Conservation (phyloP, 2,888 invertebrate genomes). For the Epinotia ramella region DNA sequence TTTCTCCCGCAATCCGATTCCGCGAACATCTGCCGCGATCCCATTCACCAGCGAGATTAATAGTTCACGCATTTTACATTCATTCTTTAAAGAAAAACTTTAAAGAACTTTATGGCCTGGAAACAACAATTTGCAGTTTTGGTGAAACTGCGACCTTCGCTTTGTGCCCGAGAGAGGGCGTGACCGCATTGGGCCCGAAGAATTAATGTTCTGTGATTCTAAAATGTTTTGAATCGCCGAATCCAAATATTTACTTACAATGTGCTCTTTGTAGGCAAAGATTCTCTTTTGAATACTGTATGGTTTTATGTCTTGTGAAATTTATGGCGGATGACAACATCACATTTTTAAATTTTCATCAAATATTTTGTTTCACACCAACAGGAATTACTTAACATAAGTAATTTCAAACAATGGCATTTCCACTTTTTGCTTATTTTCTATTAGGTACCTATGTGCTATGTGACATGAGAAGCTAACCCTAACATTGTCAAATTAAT, state of each 20-base stretch:
- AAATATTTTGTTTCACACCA: not conserved
- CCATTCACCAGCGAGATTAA: slow-evolving; percentile 77
- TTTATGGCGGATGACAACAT: slow-evolving; percentile 12
- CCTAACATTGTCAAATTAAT: no score
- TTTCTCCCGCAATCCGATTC: slow-evolving; percentile 56
- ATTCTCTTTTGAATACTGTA: slow-evolving; percentile 12
- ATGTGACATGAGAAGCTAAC: no score
- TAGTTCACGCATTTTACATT: slow-evolving; percentile 60
- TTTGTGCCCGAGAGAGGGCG: slow-evolving; percentile 76
- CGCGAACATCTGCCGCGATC: slow-evolving; percentile 58
- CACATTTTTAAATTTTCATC: not conserved
- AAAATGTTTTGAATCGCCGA: slow-evolving; percentile 74
- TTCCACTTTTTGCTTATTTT: no score
- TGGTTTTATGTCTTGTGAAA: slow-evolving; percentile 16
- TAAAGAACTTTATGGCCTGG: slow-evolving; percentile 80
- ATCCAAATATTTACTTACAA: slow-evolving; percentile 83
- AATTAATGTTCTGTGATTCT: slow-evolving; percentile 55
- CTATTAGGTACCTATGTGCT: no score
- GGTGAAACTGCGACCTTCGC: slow-evolving; percentile 62
- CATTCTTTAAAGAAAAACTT: slow-evolving; percentile 68
- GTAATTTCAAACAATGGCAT: no score
- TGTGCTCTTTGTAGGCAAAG: slow-evolving; percentile 53
- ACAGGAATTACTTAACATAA: not conserved
- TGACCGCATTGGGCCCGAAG: slow-evolving; percentile 64
- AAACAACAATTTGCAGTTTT: slow-evolving; percentile 82